These are phyloP conservation scores for Manis pentadactyla DNA, from an alignment of 2,797 vertebrate species.

Conservation along the genomic window DNA sequence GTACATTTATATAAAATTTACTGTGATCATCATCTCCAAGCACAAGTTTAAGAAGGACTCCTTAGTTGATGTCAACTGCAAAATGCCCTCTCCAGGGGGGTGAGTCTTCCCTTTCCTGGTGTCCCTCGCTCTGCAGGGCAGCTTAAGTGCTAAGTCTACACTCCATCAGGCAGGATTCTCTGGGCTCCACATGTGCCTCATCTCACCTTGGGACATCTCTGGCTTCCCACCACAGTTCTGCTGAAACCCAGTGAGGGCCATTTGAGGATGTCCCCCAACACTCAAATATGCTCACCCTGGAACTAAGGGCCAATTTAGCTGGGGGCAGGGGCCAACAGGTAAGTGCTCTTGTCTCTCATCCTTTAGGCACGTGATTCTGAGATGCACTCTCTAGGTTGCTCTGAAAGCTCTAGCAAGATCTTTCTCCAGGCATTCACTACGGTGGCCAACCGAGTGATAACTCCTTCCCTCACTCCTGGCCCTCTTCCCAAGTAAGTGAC, in stretches of 20 bases:
- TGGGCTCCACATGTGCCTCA: not conserved
- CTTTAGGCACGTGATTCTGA: not conserved
- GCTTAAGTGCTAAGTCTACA: not conserved
- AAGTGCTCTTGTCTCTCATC: not conserved
- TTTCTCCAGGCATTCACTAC: not conserved
- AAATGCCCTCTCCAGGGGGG: not conserved
- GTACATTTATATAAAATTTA: not conserved
- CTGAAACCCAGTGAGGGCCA: not conserved
- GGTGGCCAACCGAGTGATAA: not conserved
- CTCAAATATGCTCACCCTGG: not conserved
- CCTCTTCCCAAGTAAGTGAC: not conserved
- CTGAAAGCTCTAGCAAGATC: not conserved
- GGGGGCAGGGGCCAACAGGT: not conserved
- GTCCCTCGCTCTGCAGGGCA: not conserved
- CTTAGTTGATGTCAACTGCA: not conserved
- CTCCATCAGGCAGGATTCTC: not conserved
- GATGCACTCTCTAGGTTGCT: not conserved
- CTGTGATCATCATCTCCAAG: not conserved
- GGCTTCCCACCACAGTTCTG: not conserved
- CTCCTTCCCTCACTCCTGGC: not conserved
- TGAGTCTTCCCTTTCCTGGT: not conserved
- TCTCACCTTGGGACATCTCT: not conserved
- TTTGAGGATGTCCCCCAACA: too few relatives aligned
- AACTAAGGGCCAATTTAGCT: not conserved
- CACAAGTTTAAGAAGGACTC: not conserved